phyloP scores from a whole-genome alignment of 2,888 invertebrate species.

The Glaucopsyche alexis region DNA sequence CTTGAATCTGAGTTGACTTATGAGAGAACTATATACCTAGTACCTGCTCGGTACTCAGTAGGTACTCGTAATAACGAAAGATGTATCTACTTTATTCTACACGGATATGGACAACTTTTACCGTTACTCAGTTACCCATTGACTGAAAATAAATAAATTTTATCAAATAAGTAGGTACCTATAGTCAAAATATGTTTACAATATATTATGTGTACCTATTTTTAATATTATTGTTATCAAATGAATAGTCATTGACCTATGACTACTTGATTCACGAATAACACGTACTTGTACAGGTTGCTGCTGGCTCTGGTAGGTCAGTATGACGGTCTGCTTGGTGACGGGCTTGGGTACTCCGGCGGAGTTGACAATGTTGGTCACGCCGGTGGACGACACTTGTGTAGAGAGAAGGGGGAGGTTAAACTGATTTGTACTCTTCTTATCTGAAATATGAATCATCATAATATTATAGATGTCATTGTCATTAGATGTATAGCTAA shows the following conservation, averaged over 20 bases:
- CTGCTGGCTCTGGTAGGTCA: conserved; percentile 73
- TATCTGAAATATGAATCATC: conserved; percentile 52
- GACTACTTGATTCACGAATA: not conserved
- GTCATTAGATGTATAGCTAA: too few species aligned
- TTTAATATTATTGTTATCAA: too few species aligned
- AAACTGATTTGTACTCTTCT: conserved; percentile 63
- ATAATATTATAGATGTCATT: not conserved
- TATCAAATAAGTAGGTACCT: too few species aligned
- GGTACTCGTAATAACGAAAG: too few species aligned
- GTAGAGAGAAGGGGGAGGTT: conserved; percentile 57
- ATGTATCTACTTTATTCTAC: too few species aligned
- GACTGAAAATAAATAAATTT: too few species aligned
- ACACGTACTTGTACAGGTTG: conserved; percentile 53
- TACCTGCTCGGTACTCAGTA: too few species aligned
- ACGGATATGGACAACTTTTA: too few species aligned
- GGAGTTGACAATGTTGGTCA: conserved; percentile 60
- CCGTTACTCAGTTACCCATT: too few species aligned
- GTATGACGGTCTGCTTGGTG: conserved; percentile 73
- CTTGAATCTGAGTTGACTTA: not conserved
- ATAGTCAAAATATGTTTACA: too few species aligned
- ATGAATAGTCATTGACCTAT: too few species aligned
- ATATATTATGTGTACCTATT: too few species aligned
- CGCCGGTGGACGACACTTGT: conserved; percentile 60
- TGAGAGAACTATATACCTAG: not conserved
- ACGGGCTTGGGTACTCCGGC: conserved; percentile 64